Evolutionary conservation across 2,888 invertebrate genomes (phyloP).

Genomic region (Papilio protenor): DNA sequence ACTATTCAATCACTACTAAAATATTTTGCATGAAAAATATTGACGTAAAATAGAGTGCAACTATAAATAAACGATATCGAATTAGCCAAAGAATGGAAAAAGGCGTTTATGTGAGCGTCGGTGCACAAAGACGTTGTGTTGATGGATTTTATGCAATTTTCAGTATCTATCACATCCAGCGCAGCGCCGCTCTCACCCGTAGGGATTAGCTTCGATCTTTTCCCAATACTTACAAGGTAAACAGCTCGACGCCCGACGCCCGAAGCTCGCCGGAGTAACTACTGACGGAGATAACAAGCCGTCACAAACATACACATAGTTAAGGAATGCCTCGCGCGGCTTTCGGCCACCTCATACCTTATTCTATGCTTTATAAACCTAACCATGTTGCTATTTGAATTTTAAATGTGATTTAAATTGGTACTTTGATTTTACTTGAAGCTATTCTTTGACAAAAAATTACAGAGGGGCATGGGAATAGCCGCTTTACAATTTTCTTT

Average conservation of each 20-base stretch:
- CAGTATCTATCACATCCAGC: slow-evolving; percentile 82
- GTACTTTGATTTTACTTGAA: neutral
- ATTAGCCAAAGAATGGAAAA: slow-evolving; percentile 46
- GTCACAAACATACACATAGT: slow-evolving; percentile 46
- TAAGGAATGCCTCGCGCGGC: slow-evolving; percentile 48
- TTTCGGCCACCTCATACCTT: slow-evolving; percentile 33
- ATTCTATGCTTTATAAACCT: neutral
- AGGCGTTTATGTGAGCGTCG: slow-evolving; percentile 46
- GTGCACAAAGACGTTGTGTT: slow-evolving; percentile 74
- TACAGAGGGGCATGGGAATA: neutral
- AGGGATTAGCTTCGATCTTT: slow-evolving; percentile 83
- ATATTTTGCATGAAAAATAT: neutral
- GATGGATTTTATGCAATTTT: slow-evolving; percentile 85
- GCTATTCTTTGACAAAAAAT: neutral
- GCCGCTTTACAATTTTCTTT: neutral
- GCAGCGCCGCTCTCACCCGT: slow-evolving; percentile 69
- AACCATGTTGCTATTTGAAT: neutral
- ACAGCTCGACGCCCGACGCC: slow-evolving; percentile 67
- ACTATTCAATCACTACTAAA: neutral
- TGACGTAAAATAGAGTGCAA: neutral
- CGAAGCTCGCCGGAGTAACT: slow-evolving; percentile 56
- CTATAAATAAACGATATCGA: slow-evolving; percentile 9
- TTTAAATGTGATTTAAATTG: neutral
- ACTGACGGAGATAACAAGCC: slow-evolving; percentile 50
- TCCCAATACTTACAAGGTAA: slow-evolving; percentile 80